A percentile compares a stretch with the other conserved stretches of the same genome.
phyloP scores from a whole-genome alignment of 2,888 invertebrate genomes.

The Drosophila leonis region DNA sequence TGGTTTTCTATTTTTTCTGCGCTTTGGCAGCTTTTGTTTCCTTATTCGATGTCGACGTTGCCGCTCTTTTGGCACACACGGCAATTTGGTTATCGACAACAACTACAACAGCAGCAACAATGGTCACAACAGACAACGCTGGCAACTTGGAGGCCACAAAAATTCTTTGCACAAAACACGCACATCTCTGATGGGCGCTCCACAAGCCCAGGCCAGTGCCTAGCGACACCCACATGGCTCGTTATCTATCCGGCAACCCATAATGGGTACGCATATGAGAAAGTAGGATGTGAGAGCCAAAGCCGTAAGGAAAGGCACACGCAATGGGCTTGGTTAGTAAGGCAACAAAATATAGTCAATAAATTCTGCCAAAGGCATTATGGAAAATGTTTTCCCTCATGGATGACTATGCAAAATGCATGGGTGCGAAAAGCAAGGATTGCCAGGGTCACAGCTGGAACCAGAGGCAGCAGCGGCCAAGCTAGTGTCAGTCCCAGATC shows the following conservation, averaged over 20 bases:
- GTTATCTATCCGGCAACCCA: constrained; percentile 63
- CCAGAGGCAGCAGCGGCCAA: no score
- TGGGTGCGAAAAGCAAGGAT: constrained; percentile 4
- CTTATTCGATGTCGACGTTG: constrained; percentile 36
- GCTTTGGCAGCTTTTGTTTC: constrained; percentile 42
- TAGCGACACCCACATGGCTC: constrained; percentile 60
- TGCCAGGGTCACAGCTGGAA: not conserved
- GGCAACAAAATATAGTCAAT: constrained; percentile 61
- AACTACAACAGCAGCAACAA: constrained; percentile 12
- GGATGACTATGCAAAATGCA: constrained; percentile 9
- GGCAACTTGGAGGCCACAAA: constrained; percentile 52
- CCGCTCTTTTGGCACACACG: constrained; percentile 57
- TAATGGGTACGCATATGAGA: constrained; percentile 67
- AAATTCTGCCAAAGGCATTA: constrained; percentile 58
- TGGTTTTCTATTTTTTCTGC: constrained; percentile 43
- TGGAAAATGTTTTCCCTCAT: constrained; percentile 44
- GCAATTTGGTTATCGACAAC: constrained; percentile 64
- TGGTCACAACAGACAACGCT: constrained; percentile 22
- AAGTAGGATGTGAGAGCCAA: constrained; percentile 42
- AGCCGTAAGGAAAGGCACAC: constrained; percentile 26
- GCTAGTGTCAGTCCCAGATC: constrained; percentile 3
- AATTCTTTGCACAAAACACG: constrained; percentile 62
- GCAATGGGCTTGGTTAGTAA: constrained; percentile 33
- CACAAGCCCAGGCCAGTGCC: constrained; percentile 16
- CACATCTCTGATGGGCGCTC: constrained; percentile 43